phyloP scores from a whole-genome alignment of 2,888 invertebrate species.

The Meiosimyza platycephala region DNA sequence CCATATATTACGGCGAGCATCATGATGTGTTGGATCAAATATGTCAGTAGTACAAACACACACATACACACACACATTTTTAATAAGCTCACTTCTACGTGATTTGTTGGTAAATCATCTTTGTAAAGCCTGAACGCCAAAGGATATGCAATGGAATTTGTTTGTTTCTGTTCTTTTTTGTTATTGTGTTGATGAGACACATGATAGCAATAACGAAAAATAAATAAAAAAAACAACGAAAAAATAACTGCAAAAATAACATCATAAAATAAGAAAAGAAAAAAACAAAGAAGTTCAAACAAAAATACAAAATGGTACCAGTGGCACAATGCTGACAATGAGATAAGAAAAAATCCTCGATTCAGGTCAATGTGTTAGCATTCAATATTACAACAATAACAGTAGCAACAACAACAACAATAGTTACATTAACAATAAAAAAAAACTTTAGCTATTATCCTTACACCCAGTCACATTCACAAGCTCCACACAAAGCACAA shows the following conservation, averaged over 20 bases:
- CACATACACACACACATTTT: background rate
- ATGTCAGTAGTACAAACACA: background rate
- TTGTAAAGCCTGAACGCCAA: background rate
- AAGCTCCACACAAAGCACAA: background rate
- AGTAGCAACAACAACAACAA: background rate
- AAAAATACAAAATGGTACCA: background rate
- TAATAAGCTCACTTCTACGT: slow-evolving; percentile 16
- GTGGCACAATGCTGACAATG: background rate
- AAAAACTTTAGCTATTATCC: too few relatives aligned
- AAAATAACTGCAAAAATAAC: background rate
- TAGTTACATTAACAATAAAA: too few relatives aligned
- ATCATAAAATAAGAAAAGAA: background rate
- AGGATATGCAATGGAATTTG: slow-evolving; percentile 13
- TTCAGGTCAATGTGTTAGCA: slow-evolving; percentile 41
- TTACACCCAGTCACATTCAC: too few relatives aligned
- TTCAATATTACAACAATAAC: background rate
- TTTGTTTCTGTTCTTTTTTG: background rate
- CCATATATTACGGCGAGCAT: too few relatives aligned
- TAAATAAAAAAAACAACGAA: slow-evolving; percentile 13
- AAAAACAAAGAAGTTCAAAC: slow-evolving; percentile 23
- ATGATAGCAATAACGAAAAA: background rate
- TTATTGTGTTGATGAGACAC: too few relatives aligned
- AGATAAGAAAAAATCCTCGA: slow-evolving; percentile 22
- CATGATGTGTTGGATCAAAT: too few relatives aligned
- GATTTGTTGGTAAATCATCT: slow-evolving; percentile 19